A percentile compares a stretch with the other conserved stretches of the same genome.
Conservation (phyloP, 2,113 vertebrate genomes). For the Alexandromys fortis region DNA sequence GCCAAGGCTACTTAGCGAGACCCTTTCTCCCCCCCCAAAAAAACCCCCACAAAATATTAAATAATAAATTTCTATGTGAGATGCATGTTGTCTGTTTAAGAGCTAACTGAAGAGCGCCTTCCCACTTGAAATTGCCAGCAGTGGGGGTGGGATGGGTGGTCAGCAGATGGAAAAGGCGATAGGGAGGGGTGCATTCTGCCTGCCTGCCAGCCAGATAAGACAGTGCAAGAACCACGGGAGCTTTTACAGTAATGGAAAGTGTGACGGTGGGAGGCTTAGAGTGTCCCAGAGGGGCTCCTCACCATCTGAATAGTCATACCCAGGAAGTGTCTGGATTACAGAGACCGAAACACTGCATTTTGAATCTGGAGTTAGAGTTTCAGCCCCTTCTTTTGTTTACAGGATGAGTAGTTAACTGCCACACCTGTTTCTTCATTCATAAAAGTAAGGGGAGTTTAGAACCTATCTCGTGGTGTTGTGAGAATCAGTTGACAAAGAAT, state of each 20-base stretch:
- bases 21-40: neutral
- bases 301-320: conserved; percentile 21
- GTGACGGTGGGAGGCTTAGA: conserved; percentile 25
- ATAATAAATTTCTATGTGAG: conserved; percentile 4
- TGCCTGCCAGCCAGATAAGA: neutral
- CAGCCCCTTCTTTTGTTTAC: neutral
- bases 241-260: neutral
- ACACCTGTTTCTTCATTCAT: conserved; percentile 43
- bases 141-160: neutral
- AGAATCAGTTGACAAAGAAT: conserved; percentile 33
- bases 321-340: conserved; percentile 41
- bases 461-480: neutral
- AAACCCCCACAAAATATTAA: neutral
- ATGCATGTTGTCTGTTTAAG: neutral
- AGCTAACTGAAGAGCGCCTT: neutral
- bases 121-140: neutral
- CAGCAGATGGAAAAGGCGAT: conserved; percentile 37
- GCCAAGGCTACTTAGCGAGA: neutral
- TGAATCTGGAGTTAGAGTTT: conserved; percentile 45
- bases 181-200: neutral
- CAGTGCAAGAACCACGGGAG: neutral
- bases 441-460: conserved; percentile 43
- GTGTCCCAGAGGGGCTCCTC: conserved; percentile 7
- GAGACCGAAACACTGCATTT: conserved; percentile 45
- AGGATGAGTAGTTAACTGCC: conserved; percentile 35